Conservation (phyloP, 2,113 vertebrate species). For the Ondatra zibethicus region DNA sequence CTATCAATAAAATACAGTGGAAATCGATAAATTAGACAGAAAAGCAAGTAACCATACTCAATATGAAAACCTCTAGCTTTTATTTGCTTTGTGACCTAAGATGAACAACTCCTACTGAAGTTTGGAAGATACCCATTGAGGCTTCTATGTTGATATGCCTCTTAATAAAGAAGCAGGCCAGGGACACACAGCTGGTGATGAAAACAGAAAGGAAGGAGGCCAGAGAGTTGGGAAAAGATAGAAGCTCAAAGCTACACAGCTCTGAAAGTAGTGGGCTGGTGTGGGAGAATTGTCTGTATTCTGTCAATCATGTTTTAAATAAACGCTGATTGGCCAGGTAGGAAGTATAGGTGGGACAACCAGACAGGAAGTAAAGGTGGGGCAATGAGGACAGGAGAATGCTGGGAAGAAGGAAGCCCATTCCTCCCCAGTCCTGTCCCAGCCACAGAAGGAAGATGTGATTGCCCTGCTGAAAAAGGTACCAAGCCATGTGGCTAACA, state of each 20-base stretch:
- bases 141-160: background rate
- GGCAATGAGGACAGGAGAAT: no score
- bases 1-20: constrained; percentile 30
- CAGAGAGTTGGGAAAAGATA: background rate
- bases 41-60: background rate
- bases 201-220: background rate
- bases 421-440: no score
- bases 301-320: no score
- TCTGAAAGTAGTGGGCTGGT: background rate
- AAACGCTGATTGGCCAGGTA: no score
- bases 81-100: constrained; percentile 30
- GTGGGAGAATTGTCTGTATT: no score
- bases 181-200: no score
- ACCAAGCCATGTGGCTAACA: no score
- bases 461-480: no score
- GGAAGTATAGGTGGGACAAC: no score
- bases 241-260: background rate
- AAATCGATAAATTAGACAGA: constrained; percentile 10
- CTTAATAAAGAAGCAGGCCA: background rate
- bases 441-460: no score
- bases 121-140: background rate
- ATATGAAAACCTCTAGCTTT: background rate
- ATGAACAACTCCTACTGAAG: background rate
- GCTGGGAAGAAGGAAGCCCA: no score
- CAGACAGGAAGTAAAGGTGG: no score